Base-by-base conservation (phyloP, 2,888 invertebrate genomes). In the Lasiommata megera region DNA sequence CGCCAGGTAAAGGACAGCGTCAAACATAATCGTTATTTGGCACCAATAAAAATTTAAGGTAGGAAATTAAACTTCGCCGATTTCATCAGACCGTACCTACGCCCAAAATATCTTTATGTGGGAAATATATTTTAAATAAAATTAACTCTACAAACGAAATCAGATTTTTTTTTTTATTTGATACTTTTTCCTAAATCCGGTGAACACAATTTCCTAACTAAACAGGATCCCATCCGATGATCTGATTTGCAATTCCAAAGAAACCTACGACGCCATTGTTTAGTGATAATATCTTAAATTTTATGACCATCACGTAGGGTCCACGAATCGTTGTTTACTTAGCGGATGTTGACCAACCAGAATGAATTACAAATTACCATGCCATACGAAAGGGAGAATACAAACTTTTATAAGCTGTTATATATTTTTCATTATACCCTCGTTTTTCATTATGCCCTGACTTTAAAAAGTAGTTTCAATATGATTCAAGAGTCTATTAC, bases 231-330 rank as follows among this genome's bases (percentile, higher is more conserved):
- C 6, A 47, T 34, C 16, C 17, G 16, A 11, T n/a, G 34, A 44
- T 37, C 17, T 40, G 11, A 40, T 23, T 12, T 37, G 18, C 41
- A 51, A 9, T 43, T 38, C 23, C 37, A 31, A 37, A 51, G 23
- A 0, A 9, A 8, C 14, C 51, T 28, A 12, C 1, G 14, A 5
- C n/a, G 40, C 37, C 41, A 16, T 56, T 43, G 60, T 56, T 56
- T 37, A 6, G 28, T 16, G 28, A 17, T 48, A 14, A 29, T 34
- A 52, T 31, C 38, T 28, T 16, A 56, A 46, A 51, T 23, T 28
- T 47, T 60, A 62, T 62, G 46, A 52, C 17, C 17, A 41, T 64
- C 64, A 64, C 64, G 64, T 64, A 62, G 46, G 43, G 43, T 38
- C 56, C 16, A 56, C 38, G 23, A 58, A 47, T 62, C 55, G 56